Evolutionary conservation across 1,140 invertebrate species (phyloP), one percentile per base, ranked within the genome.

Genomic region (Drosophila pseudoananassae): DNA sequence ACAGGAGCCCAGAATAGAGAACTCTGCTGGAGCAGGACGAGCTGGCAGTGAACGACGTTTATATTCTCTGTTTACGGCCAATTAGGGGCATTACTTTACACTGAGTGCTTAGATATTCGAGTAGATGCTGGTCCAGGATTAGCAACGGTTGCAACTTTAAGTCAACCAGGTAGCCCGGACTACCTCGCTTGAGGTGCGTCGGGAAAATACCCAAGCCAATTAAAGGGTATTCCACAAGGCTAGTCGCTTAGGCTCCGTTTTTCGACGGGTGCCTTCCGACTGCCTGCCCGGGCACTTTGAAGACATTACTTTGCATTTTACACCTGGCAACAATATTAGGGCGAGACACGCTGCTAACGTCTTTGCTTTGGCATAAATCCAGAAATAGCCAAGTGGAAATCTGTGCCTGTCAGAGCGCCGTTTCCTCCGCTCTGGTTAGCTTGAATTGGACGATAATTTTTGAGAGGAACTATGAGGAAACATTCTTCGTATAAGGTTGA

Each of bases 231-330:
- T 51, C 23, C n/a, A 7, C 17, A 40, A 17, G 12, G 54, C 1
- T 33, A 15, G 9, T 36, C 31, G 9, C 3, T 10, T 15, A 47
- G 23, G 23, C 8, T 23, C 10, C 8, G 27, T 10, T 33, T 10
- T 17, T 6, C 7, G 8, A n/a, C n/a, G 40, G 40, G 2, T 17
- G 15, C 12, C 17, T 36, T 25, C 5, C 5, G 12, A 55, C 49
- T 56, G 46, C 33, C 49, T 43, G 51, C 23, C 71, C 55, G 78
- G 66, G 66, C 63, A 68, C 68, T 78, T 87, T 58, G 59, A 64
- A 73, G 71, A 60, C 83, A 88, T 87, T 87, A 87, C 83, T 87
- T 87, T 79, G 79, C 84, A 76, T 87, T 87, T 87, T 83, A 76
- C 83, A 87, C 78, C 83, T 83, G 69, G 60, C 77, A 72, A 72